Conservation (phyloP, 2,113 vertebrate genomes). For the Gadus chalcogrammus region DNA sequence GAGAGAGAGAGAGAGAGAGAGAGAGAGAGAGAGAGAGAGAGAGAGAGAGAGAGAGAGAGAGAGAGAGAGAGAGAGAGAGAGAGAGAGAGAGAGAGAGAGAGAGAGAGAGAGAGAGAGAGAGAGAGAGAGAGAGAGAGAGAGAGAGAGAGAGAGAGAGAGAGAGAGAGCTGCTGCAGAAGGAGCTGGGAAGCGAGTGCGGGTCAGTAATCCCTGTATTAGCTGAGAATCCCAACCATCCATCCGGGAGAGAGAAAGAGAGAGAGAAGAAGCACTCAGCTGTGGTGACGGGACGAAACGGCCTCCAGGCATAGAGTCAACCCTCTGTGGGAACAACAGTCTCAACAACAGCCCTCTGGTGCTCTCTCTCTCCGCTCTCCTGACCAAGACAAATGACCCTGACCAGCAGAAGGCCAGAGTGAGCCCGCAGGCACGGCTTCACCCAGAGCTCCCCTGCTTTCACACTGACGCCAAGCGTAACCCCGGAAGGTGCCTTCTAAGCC, state of each 20-base stretch:
- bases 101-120: too few relatives aligned
- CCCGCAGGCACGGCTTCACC: too few relatives aligned
- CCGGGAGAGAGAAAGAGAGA: neutral
- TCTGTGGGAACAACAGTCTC: constrained; percentile 2
- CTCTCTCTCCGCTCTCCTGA: too few relatives aligned
- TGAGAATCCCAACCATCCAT: constrained; percentile 65
- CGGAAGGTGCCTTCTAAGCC: too few relatives aligned
- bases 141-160: too few relatives aligned
- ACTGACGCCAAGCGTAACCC: too few relatives aligned
- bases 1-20: constrained; percentile 15
- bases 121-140: too few relatives aligned
- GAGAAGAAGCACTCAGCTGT: constrained; percentile 56
- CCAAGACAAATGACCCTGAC: too few relatives aligned
- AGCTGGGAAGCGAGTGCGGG: constrained; percentile 39
- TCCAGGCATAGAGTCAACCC: constrained; percentile 39
- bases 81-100: too few relatives aligned
- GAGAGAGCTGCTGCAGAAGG: constrained; percentile 3
- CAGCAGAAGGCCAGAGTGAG: too few relatives aligned
- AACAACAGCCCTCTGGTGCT: constrained; percentile 14
- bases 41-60: constrained; percentile 15
- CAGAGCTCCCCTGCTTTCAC: too few relatives aligned
- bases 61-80: too few relatives aligned
- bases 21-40: constrained; percentile 15
- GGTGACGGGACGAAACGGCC: constrained; percentile 63
- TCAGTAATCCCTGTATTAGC: constrained; percentile 62